Conservation (phyloP, 2,888 invertebrate species). For the Xanthorhoe spadicearia region DNA sequence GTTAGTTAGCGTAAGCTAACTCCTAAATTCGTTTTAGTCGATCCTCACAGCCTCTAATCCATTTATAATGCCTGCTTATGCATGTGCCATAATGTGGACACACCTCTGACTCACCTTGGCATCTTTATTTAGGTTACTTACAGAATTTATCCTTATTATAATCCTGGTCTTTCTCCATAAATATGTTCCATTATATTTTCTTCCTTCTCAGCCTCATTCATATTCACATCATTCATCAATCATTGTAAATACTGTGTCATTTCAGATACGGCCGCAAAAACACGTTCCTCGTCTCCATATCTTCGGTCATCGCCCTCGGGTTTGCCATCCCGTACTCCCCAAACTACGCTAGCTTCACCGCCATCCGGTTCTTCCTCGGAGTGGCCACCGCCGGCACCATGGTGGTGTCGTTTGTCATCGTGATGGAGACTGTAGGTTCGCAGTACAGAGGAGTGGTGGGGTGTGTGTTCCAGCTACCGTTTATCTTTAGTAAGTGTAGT, state of each 20-base stretch:
- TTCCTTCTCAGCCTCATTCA: no score
- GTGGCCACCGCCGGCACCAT: slow-evolving; percentile 92
- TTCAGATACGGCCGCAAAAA: slow-evolving; percentile 90
- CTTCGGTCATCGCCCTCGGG: slow-evolving; percentile 87
- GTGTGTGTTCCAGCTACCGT: slow-evolving; percentile 88
- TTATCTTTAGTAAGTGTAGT: slow-evolving; percentile 77
- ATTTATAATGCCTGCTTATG: no score
- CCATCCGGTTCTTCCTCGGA: slow-evolving; percentile 88
- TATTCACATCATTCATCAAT: neutral
- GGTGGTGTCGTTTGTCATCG: slow-evolving; percentile 89
- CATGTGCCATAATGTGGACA: no score
- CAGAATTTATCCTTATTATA: no score
- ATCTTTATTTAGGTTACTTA: no score
- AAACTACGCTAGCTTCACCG: slow-evolving; percentile 83
- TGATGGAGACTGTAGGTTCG: slow-evolving; percentile 87
- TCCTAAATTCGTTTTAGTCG: no score
- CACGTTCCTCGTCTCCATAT: slow-evolving; percentile 88
- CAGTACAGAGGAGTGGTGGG: slow-evolving; percentile 82
- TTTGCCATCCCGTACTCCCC: slow-evolving; percentile 88
- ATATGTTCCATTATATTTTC: no score
- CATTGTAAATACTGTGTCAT: slow-evolving; percentile 23
- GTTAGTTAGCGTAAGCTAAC: no score
- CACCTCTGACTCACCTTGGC: no score
- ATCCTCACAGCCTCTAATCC: no score
- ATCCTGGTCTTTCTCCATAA: no score